Conservation (phyloP, 2,113 vertebrate genomes). For the Pygoscelis adeliae region DNA sequence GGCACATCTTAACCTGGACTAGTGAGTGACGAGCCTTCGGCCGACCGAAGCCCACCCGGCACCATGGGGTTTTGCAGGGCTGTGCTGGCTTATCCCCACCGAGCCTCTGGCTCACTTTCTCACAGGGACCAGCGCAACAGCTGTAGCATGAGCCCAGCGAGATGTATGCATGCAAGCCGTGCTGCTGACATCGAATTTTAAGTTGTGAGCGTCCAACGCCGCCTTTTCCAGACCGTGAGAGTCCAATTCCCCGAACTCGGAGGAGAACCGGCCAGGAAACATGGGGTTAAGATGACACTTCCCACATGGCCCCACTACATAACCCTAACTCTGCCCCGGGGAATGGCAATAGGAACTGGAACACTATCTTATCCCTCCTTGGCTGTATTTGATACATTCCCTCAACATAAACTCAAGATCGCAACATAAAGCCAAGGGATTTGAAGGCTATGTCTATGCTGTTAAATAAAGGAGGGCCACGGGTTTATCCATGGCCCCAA, state of each 20-base stretch:
- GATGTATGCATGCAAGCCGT: neutral
- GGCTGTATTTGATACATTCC: conserved; percentile 9
- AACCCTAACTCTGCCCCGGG: neutral
- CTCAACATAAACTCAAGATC: neutral
- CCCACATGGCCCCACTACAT: conserved; percentile 9
- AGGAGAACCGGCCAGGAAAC: neutral
- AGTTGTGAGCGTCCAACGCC: neutral
- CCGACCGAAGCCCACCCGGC: accelerated
- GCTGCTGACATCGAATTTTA: neutral
- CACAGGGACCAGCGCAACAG: neutral
- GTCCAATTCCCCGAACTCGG: neutral
- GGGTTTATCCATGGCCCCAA: neutral
- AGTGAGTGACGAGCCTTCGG: neutral
- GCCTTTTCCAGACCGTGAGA: conserved; percentile 14
- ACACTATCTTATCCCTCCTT: conserved; percentile 23
- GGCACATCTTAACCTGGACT: neutral
- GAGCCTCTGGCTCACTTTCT: neutral
- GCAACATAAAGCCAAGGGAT: neutral
- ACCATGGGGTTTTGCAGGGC: neutral
- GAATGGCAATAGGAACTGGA: conserved; percentile 27
- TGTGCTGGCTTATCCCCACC: neutral
- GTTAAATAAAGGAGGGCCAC: neutral
- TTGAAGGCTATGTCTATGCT: accelerated
- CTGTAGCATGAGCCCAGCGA: neutral
- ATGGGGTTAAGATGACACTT: conserved; percentile 39